Percentiles rank a stretch among this genome's conserved stretches.
Evolutionary conservation across 2,888 invertebrate species (phyloP).

Genomic region (Monoplex corrugatus): DNA sequence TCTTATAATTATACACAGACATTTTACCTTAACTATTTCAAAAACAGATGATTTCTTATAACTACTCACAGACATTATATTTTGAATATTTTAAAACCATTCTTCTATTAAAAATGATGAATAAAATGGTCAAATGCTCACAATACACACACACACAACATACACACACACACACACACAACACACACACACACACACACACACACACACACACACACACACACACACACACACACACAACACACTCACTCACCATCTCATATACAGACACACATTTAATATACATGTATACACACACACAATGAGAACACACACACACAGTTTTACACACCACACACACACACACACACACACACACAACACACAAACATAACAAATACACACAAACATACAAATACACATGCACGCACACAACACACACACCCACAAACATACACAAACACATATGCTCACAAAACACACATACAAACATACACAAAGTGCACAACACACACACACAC

Average conservation of each 20-base stretch:
- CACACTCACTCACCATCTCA: neutral
- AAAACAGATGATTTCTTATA: neutral
- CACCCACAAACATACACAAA: too few species aligned
- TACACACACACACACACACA: neutral
- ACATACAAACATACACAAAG: too few species aligned
- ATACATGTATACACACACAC: neutral
- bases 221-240: neutral
- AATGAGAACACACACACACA: conserved; percentile 1
- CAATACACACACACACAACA: neutral
- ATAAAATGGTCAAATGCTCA: neutral
- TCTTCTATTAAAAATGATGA: neutral
- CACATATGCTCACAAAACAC: too few species aligned
- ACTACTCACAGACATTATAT: too few species aligned
- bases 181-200: neutral
- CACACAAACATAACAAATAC: neutral
- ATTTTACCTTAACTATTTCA: too few species aligned
- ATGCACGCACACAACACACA: too few species aligned
- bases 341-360: neutral
- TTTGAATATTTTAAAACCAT: too few species aligned
- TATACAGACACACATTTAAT: too few species aligned
- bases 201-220: too few species aligned
- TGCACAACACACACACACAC: too few species aligned
- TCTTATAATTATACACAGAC: neutral
- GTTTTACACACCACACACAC: neutral
- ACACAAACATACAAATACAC: too few species aligned